A percentile compares a stretch with the other conserved stretches of the same genome.
phyloP scores from a whole-genome alignment of 2,888 invertebrate genomes.

The Scaptomyza parva region DNA sequence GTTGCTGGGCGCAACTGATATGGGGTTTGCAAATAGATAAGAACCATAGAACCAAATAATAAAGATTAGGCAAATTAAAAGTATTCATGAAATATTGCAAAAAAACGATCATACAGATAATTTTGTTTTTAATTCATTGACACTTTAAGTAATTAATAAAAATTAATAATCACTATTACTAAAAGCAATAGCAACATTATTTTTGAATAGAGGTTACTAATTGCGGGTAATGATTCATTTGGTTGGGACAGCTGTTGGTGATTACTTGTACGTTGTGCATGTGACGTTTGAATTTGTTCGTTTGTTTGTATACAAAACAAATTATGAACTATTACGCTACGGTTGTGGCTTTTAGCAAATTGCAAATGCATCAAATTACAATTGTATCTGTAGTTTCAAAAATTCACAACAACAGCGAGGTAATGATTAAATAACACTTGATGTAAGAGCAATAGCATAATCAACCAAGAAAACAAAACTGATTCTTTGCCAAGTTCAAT shows the following conservation, averaged over 20 bases:
- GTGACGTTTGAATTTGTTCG: conserved; percentile 6
- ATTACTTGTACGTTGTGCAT: conserved; percentile 46
- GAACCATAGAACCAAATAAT: conserved; percentile 18
- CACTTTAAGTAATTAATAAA: conserved; percentile 19
- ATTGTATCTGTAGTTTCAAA: conserved; percentile 13
- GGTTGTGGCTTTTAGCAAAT: conserved; percentile 10
- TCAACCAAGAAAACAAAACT: not conserved
- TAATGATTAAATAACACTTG: conserved; percentile 4
- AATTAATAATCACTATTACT: conserved; percentile 13
- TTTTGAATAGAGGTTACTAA: conserved; percentile 25
- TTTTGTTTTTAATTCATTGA: conserved; percentile 21
- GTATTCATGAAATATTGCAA: conserved; percentile 2
- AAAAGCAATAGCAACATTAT: not conserved
- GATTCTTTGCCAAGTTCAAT: not conserved
- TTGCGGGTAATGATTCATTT: conserved; percentile 53
- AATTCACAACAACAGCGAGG: not conserved
- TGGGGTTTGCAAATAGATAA: conserved; percentile 23
- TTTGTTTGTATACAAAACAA: not conserved
- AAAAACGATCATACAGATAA: conserved; percentile 18
- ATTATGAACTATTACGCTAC: conserved; percentile 12
- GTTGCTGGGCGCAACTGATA: conserved; percentile 12
- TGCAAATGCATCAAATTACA: conserved; percentile 22
- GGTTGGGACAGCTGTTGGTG: conserved; percentile 15
- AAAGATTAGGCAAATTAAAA: conserved; percentile 14
- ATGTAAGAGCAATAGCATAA: not conserved